Conservation (phyloP, 2,113 vertebrate species). For the Ivindomyrus marchei region DNA sequence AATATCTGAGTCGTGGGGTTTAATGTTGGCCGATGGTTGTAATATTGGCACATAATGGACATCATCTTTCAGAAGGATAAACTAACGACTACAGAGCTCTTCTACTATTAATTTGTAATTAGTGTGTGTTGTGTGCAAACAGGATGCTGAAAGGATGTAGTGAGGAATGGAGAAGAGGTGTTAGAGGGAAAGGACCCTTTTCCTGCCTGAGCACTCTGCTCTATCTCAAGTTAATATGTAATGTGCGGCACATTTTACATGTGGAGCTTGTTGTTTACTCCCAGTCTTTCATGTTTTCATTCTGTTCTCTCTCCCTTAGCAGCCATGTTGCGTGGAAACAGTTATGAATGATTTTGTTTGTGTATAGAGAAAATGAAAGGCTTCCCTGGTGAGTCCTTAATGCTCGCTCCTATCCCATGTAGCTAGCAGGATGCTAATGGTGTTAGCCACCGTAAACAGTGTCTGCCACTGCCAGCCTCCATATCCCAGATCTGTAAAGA, state of each 20-base stretch:
- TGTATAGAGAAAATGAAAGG: background rate
- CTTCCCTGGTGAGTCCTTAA: background rate
- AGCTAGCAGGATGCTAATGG: background rate
- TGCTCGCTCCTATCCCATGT: background rate
- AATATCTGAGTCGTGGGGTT: conserved; percentile 55
- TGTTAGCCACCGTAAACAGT: background rate
- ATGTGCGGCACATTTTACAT: background rate
- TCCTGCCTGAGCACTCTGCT: background rate
- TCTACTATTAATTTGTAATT: conserved; percentile 52
- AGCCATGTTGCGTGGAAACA: background rate
- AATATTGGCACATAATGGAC: conserved; percentile 52
- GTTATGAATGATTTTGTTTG: background rate
- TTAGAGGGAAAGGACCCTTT: conserved; percentile 8
- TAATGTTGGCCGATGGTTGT: conserved; percentile 59
- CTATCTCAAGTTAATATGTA: background rate
- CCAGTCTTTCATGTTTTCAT: background rate
- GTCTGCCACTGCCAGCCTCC: background rate
- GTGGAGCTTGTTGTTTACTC: background rate
- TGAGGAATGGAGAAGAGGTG: conserved; percentile 25
- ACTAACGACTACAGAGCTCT: conserved; percentile 51
- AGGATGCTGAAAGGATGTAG: conserved; percentile 33
- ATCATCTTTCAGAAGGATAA: conserved; percentile 58
- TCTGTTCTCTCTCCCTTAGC: background rate
- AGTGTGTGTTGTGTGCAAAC: conserved; percentile 46
- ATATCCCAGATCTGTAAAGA: background rate